Conservation (phyloP, 2,797 vertebrate species). For the Poeciliopsis paucimaculata region DNA sequence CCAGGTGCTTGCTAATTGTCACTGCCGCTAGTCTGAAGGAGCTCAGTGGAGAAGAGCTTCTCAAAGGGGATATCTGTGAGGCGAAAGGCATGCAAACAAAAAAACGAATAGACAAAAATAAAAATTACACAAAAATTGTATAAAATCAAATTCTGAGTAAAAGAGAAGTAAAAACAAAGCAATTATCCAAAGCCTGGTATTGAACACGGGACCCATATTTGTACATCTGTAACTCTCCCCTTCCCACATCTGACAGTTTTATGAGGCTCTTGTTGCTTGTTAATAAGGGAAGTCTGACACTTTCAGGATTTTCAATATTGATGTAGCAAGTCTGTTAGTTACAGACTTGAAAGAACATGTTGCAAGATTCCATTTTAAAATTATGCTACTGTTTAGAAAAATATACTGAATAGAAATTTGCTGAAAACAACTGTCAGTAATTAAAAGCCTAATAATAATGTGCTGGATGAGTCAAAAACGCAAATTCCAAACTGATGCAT, state of each 20-base stretch:
- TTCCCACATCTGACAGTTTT: background rate
- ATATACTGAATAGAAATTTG: background rate
- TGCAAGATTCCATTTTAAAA: background rate
- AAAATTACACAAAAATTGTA: background rate
- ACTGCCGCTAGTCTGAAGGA: no score
- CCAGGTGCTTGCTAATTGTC: no score
- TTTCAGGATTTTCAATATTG: background rate
- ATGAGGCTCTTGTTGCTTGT: background rate
- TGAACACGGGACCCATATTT: background rate
- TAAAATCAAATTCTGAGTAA: background rate
- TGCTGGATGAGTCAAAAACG: background rate
- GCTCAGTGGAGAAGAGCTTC: no score
- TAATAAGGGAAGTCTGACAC: background rate
- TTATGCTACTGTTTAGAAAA: background rate
- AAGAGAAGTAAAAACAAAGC: background rate
- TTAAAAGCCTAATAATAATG: background rate
- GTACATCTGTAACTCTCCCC: background rate
- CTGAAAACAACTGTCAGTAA: background rate
- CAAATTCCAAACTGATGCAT: background rate
- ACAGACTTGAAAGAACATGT: background rate
- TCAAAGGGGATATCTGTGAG: no score
- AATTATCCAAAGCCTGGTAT: background rate
- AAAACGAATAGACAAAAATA: background rate
- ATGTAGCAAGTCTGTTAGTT: background rate
- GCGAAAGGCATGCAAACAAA: background rate